Conservation (phyloP, 2,113 vertebrate genomes). For the Sula dactylatra region DNA sequence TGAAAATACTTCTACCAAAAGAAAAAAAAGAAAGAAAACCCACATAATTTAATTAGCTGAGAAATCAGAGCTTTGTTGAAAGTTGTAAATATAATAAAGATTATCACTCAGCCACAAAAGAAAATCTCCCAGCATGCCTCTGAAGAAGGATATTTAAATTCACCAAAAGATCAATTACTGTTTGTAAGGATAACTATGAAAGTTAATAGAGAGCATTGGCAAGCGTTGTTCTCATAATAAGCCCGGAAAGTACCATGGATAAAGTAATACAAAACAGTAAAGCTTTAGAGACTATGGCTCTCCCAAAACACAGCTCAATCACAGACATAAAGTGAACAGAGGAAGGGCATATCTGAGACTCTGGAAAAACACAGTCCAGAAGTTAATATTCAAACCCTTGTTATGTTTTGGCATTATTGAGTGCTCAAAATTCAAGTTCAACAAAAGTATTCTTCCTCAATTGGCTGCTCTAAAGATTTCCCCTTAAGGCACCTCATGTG, state of each 20-base stretch:
- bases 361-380: neutral
- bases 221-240: constrained; percentile 13
- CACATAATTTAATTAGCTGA: constrained; percentile 34
- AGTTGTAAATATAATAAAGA: constrained; percentile 36
- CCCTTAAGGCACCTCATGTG: neutral
- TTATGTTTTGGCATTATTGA: neutral
- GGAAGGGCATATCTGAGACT: neutral
- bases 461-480: neutral
- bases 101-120: neutral
- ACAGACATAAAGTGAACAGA: neutral
- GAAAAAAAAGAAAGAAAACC: neutral
- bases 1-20: constrained; percentile 7
- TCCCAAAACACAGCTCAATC: constrained; percentile 44
- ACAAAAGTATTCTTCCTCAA: neutral
- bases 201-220: constrained; percentile 22
- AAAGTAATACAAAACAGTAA: constrained; percentile 41
- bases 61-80: constrained; percentile 25
- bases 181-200: constrained; percentile 42
- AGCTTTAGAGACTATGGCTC: neutral
- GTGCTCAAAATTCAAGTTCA: neutral
- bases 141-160: constrained; percentile 43
- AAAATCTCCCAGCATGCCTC: constrained; percentile 5
- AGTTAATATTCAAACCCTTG: neutral
- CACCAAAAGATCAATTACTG: constrained; percentile 40
- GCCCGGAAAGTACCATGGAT: neutral